Evolutionary conservation across 1,140 invertebrate genomes (phyloP), one percentile per base, ranked within the genome.

Genomic region (Solen grandis): DNA sequence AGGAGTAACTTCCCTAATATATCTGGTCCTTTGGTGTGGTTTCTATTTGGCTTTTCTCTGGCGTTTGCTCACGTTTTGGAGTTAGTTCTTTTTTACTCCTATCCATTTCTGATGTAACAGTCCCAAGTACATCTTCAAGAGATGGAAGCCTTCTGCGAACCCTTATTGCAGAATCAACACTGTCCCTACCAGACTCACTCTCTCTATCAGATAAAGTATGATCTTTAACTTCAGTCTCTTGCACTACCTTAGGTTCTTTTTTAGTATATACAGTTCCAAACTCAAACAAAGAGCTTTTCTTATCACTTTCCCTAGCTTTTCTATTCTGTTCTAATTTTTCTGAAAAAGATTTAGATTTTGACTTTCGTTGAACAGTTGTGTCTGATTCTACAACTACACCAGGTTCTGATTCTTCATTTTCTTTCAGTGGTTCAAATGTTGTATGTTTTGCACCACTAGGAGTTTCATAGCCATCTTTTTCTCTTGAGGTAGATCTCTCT

Each of bases 191-290:
- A 16, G 60, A 62, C 13, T 63, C 73, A 76, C 4, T 25, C 35
- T 57, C 66, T n/a, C 38, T 55, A 25, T 73, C 25, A 41, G 36
- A 57, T n/a, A n/a, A n/a, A n/a, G n/a, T n/a, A n/a, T n/a, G n/a
- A 50, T 38, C 62, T n/a, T 78, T 29, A 1, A 60, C 8, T n/a
- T 22, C 14, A 35, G 19, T 76, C 31, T 36, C 5, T 2, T 38
- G 41, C 13, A 25, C 27, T 41, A 59, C 52, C 57, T 57, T 68
- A n/a, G 36, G n/a, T 69, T 78, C 75, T 50, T 78, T 78, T 36
- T 78, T 78, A 29, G 63, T 57, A 78, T 59, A 78, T 14, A 78
- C 75, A 27, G 75, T 69, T 5, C 75, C 75, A 78, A 78, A 78
- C 66, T 78, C 75, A 78, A 78, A 78, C 8, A 46, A 46, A 41